Conservation (phyloP, 2,113 vertebrate species). For the Antennarius striatus region DNA sequence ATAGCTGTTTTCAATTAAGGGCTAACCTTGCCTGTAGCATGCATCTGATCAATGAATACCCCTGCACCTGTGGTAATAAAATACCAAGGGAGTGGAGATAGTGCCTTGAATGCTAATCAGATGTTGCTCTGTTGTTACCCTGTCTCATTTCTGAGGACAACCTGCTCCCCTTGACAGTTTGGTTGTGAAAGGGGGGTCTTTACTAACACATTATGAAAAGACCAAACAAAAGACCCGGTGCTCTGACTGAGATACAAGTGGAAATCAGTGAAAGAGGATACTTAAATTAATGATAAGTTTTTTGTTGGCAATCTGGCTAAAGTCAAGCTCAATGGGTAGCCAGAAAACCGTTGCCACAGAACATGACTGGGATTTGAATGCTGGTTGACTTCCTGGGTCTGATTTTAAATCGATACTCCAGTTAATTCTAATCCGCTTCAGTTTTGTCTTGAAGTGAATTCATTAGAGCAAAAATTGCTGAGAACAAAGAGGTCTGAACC, state of each 20-base stretch:
- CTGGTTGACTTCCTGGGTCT: too few species aligned
- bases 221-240: constrained; percentile 51
- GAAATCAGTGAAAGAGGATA: constrained; percentile 67
- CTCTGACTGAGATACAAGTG: constrained; percentile 63
- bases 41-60: constrained; percentile 82
- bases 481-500: too few species aligned
- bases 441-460: too few species aligned
- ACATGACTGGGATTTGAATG: not conserved
- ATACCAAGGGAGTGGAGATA: constrained; percentile 74
- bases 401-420: too few species aligned
- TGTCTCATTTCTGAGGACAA: constrained; percentile 70
- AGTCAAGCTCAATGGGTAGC: not conserved
- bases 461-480: too few species aligned
- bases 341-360: constrained; percentile 8
- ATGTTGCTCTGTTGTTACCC: constrained; percentile 76
- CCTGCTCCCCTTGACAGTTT: constrained; percentile 72
- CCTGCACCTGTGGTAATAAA: constrained; percentile 89
- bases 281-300: constrained; percentile 63
- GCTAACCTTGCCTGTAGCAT: constrained; percentile 77
- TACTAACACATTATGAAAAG: constrained; percentile 69
- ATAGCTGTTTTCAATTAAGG: constrained; percentile 84
- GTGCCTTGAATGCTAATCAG: constrained; percentile 81
- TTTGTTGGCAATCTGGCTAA: constrained; percentile 59
- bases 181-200: constrained; percentile 56
- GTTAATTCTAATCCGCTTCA: too few species aligned